Conservation (phyloP, 2,797 vertebrate species). For the Lepilemur septentrionalis region DNA sequence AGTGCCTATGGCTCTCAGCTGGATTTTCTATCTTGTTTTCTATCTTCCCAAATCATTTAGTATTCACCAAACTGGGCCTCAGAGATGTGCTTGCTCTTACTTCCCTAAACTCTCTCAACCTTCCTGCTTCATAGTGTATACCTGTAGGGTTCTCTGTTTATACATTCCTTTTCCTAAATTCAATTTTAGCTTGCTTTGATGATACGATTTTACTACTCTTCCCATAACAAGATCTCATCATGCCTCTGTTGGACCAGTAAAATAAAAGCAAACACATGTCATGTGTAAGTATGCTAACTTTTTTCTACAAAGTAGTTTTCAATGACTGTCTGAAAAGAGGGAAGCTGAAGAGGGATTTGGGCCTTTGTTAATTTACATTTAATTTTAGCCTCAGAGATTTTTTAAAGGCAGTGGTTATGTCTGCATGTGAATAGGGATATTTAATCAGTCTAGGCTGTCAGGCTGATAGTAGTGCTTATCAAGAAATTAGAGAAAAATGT, state of each 20-base stretch:
- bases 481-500: constrained; percentile 75
- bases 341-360: constrained; percentile 23
- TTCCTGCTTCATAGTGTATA: neutral
- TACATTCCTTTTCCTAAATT: neutral
- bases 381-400: constrained; percentile 72
- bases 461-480: constrained; percentile 74
- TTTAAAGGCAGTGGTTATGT: constrained; percentile 66
- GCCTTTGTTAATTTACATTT: constrained; percentile 74
- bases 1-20: neutral
- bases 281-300: neutral
- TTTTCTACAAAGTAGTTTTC: neutral
- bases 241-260: neutral
- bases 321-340: constrained; percentile 31
- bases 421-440: constrained; percentile 69
- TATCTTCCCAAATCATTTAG: neutral
- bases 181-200: neutral
- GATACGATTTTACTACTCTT: neutral
- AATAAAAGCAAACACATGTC: constrained; percentile 1
- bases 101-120: neutral
- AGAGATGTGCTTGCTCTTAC: neutral
- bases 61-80: neutral
- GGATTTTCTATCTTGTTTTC: neutral
- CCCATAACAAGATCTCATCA: neutral
- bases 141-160: neutral
- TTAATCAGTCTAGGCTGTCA: constrained; percentile 75